Base-by-base conservation (phyloP, 2,888 invertebrate species). In the Diarsia mendica region DNA sequence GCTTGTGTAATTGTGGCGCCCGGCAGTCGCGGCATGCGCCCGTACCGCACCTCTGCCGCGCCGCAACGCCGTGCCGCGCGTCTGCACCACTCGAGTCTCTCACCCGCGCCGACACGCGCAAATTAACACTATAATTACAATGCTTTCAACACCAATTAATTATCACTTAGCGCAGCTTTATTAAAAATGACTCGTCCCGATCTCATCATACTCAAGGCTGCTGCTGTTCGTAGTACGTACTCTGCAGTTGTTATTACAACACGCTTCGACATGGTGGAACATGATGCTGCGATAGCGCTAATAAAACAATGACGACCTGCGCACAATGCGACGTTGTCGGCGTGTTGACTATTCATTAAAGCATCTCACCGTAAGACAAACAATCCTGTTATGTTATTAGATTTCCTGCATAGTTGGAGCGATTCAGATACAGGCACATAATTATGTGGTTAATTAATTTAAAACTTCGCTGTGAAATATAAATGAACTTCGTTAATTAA, bases 1-100 rank as follows among this genome's bases (percentile, higher is more conserved):
- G 94, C 92, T 92, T 91, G 93, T 93, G 93, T 96, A 95, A 95
- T 95, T 95, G 94, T 93, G 96, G 96, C 96, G 96, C 95, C 96
- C 90, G 93, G 86, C 92, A 91, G 96, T 92, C 96, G 95, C 92
- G 92, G 89, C 87, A 87, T 91, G 91, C 89, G 86, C 84, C 83
- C 85, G 79, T 86, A 85, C 77, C 87, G 87, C 75, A 82, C 77
- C 82, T 77, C 73, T 73, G 67, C 80, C 79, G 53, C 82, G 72
- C 75, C 74, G 67, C 80, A 77, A 48, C 82, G 72, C 75, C 72
- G 79, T 60, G 67, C 74, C 61, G 55, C 49, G 71, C 80, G 51
- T 49, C 53, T 72, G 68, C 75, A 84, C 39, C 71, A 75, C 74
- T 74, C 73, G 77, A 81, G 79, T 75, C 73, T 73, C 77, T 65